Base-by-base conservation (phyloP, 2,888 invertebrate species). In the Chromoteleia sp. region DNA sequence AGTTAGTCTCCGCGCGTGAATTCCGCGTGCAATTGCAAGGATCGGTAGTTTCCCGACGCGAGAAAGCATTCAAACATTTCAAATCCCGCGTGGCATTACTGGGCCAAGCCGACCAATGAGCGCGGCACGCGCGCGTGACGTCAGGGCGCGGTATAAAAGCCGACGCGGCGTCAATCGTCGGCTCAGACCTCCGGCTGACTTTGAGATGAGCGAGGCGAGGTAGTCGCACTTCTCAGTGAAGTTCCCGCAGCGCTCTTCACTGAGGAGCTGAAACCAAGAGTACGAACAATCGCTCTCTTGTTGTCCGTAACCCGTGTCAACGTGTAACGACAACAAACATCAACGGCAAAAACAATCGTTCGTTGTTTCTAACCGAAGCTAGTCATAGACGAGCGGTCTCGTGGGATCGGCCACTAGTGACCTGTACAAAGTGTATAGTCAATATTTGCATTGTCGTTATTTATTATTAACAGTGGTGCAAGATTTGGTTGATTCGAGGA, bases 171-270 rank as follows among this genome's bases (percentile, higher is more conserved):
- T 83, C 83, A 75, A 78, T 68, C 81, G 78, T 74, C 77, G 84
- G 86, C 86, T 89, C 89, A 91, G 90, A 90, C 86, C 85, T 84
- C 87, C 84, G 85, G 84, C 86, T 75, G 68, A 86, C 86, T 84
- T 86, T 86, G 86, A 81, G 65, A 88, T 87, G 89, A 86, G 77
- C 86, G 86, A 76, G 80, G 79, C 84, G 73, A 84, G 85, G 86
- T 86, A 85, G 85, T 84, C 33, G 74, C 58, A 79, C 81, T 84
- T 84, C 67, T 77, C 85, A 82, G 86, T 83, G 85, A 63, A 80
- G 81, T 81, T 80, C 86, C 73, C 73, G 82, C 81, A 82, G 81
- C 84, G 86, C 86, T 85, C 85, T 83, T 78, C 78, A 81, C 80
- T 78, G 81, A 83, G 83, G 56, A 78, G 78, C 25, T 3, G 10